Conservation (phyloP, 2,113 vertebrate species). For the Perca fluviatilis region DNA sequence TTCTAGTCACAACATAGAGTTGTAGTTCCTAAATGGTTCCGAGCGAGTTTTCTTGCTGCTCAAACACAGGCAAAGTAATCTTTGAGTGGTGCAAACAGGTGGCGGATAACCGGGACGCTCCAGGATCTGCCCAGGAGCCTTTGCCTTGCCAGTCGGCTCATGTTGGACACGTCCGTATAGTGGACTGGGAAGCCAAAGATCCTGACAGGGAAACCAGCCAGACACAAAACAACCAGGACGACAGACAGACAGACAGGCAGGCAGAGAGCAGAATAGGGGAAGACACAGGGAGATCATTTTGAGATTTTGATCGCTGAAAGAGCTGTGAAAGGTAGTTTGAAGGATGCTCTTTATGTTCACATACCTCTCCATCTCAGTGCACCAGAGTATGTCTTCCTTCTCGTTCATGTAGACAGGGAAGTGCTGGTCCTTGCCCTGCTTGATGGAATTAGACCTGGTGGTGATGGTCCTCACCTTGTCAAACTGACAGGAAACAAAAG, state of each 20-base stretch:
- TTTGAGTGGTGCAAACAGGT: slow-evolving; percentile 99
- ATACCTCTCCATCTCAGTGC: slow-evolving; percentile 99
- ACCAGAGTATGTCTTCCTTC: slow-evolving; percentile 99
- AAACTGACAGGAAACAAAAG: slow-evolving; percentile 85
- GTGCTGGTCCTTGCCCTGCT: slow-evolving; percentile 99
- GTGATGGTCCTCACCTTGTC: slow-evolving; percentile 98
- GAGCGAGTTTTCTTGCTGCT: slow-evolving; percentile 66
- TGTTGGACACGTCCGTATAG: slow-evolving; percentile 99
- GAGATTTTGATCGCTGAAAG: slow-evolving; percentile 18
- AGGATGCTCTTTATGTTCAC: neutral
- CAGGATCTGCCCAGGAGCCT: slow-evolving; percentile 97
- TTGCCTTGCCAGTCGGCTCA: slow-evolving; percentile 98
- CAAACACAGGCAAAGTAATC: slow-evolving; percentile 98
- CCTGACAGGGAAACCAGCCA: slow-evolving; percentile 71
- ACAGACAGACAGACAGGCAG: neutral
- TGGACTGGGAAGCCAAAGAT: slow-evolving; percentile 97
- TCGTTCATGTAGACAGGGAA: slow-evolving; percentile 99
- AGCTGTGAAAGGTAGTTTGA: neutral
- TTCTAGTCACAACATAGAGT: slow-evolving; percentile 79
- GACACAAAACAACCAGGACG: slow-evolving; percentile 16
- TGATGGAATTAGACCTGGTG: slow-evolving; percentile 98
- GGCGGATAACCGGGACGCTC: slow-evolving; percentile 98
- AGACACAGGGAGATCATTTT: slow-evolving; percentile 14
- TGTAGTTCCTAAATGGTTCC: slow-evolving; percentile 67
- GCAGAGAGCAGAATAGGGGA: slow-evolving; percentile 1